These are phyloP conservation scores for Caenorhabditis sp. DNA, from an alignment of 2,888 invertebrate species.

Conservation along the genomic window DNA sequence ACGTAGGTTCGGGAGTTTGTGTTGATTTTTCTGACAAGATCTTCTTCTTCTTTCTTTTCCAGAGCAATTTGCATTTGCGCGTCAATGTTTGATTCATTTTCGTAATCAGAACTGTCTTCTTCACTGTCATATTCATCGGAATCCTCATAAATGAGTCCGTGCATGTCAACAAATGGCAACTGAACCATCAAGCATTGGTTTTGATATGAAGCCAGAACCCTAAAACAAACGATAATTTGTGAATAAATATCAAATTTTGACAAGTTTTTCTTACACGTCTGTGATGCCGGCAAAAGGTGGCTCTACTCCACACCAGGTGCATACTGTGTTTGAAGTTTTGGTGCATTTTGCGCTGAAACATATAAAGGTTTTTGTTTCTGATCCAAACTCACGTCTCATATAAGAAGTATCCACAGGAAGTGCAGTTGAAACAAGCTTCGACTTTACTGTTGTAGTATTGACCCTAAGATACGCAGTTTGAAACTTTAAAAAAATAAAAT, in stretches of 20 bases:
- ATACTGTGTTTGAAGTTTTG: slow-evolving; percentile 64
- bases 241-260: no score
- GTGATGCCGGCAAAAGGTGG: slow-evolving; percentile 26
- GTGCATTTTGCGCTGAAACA: slow-evolving; percentile 62
- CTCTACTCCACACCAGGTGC: slow-evolving; percentile 72
- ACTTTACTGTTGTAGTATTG: not conserved
- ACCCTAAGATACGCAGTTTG: not conserved
- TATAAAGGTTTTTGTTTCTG: not conserved
- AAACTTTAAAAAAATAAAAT: no score
- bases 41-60: slow-evolving; percentile 1
- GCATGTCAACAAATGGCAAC: slow-evolving; percentile 46
- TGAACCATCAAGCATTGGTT: slow-evolving; percentile 50
- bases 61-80: not conserved
- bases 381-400: not conserved
- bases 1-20: not conserved
- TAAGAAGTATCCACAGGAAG: not conserved
- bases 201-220: slow-evolving; percentile 52
- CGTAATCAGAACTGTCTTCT: not conserved
- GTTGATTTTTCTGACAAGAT: not conserved
- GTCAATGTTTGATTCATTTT: not conserved
- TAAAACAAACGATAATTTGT: slow-evolving; percentile 7
- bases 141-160: slow-evolving; percentile 13
- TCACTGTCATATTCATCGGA: slow-evolving; percentile 4
- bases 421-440: not conserved
- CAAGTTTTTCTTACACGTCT: slow-evolving; percentile 22